phyloP scores from a whole-genome alignment of 2,113 vertebrate genomes.

The Trichechus manatus region DNA sequence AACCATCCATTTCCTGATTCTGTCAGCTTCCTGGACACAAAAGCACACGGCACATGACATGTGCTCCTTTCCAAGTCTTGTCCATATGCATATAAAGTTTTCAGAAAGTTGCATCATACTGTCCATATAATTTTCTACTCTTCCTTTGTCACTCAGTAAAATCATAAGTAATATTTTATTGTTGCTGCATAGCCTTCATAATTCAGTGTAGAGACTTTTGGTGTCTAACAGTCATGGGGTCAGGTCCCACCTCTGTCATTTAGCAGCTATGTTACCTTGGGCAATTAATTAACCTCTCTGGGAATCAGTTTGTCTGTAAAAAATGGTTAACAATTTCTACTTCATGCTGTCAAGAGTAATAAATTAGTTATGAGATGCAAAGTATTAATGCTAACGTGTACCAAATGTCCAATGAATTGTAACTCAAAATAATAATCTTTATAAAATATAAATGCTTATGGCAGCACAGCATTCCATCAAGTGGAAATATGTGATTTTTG shows the following conservation, averaged over 20 bases:
- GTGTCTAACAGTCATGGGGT: neutral
- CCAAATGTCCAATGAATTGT: conserved; percentile 59
- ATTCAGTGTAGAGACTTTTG: neutral
- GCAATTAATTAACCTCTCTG: conserved; percentile 59
- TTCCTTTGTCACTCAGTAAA: neutral
- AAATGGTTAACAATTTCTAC: conserved; percentile 35
- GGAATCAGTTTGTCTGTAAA: conserved; percentile 53
- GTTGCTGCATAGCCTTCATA: neutral
- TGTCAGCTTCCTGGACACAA: neutral
- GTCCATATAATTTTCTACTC: neutral
- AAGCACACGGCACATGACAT: neutral
- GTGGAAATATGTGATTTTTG: conserved; percentile 51
- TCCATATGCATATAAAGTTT: neutral
- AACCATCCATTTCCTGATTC: neutral
- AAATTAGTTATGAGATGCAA: neutral
- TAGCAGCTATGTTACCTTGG: conserved; percentile 24
- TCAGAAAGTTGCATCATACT: neutral
- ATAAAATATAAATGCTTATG: conserved; percentile 65
- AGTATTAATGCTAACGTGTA: neutral
- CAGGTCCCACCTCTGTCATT: neutral
- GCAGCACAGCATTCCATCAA: neutral
- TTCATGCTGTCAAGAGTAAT: conserved; percentile 42
- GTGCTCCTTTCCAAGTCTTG: neutral
- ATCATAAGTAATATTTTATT: neutral
- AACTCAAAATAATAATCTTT: conserved; percentile 61